A percentile compares a stretch with the other conserved stretches of the same genome.
These are phyloP conservation scores for Tryphoninae sp. DNA, from an alignment of 2,888 invertebrate species.

Conservation along the genomic window DNA sequence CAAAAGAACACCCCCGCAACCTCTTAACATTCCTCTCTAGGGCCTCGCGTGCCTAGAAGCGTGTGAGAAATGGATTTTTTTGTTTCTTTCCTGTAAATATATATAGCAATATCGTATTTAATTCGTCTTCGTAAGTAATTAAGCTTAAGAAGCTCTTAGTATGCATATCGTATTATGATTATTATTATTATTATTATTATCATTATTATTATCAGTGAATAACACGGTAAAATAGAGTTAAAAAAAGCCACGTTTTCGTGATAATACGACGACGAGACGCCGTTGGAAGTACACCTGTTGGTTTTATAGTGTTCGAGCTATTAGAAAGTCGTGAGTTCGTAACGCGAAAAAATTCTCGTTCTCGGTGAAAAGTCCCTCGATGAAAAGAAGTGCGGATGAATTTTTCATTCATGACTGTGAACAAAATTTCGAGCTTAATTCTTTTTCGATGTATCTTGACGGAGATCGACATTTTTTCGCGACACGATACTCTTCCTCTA, in stretches of 20 bases:
- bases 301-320: conserved; percentile 58
- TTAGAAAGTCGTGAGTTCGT: conserved; percentile 31
- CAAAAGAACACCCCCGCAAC: conserved; percentile 5
- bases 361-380: conserved; percentile 17
- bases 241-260: conserved; percentile 33
- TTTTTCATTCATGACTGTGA: conserved; percentile 15
- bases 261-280: conserved; percentile 18
- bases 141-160: conserved; percentile 49
- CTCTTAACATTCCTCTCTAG: conserved; percentile 14
- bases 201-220: conserved; percentile 15
- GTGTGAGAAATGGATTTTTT: conserved; percentile 50
- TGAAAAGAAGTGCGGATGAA: neutral
- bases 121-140: conserved; percentile 48
- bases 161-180: conserved; percentile 57
- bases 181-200: conserved; percentile 38
- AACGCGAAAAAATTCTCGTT: conserved; percentile 44
- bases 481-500: conserved; percentile 30
- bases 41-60: conserved; percentile 55
- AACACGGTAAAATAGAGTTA: conserved; percentile 32
- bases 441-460: neutral
- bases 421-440: conserved; percentile 8
- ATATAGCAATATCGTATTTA: conserved; percentile 45
- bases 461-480: conserved; percentile 33
- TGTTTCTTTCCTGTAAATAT: conserved; percentile 42
- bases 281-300: conserved; percentile 56